Percentiles rank a stretch among this genome's conserved stretches.
Evolutionary conservation across 2,888 invertebrate genomes (phyloP).

Genomic region (Brachylomia viminalis): DNA sequence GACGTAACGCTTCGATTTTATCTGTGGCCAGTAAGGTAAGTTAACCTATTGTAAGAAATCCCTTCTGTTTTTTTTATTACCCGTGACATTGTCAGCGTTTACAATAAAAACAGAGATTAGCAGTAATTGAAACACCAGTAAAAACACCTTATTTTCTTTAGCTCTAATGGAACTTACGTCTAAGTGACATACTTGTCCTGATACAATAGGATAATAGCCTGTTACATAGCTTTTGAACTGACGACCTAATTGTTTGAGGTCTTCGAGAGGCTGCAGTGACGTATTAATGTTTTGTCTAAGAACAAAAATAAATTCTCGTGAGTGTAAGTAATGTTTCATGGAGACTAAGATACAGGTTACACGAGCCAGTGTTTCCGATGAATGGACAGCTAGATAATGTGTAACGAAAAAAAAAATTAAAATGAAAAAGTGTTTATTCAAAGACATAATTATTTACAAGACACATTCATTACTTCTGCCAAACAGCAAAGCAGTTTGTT

Average conservation of each 20-base stretch:
- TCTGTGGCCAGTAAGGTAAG: background rate
- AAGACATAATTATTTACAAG: no score
- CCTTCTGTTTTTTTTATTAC: background rate
- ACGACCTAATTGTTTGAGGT: background rate
- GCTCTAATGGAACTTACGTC: background rate
- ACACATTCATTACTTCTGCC: no score
- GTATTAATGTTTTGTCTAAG: slow-evolving; percentile 4
- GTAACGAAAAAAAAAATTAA: no score
- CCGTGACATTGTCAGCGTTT: background rate
- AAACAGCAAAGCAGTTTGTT: no score
- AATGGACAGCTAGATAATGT: background rate
- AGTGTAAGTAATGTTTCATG: background rate
- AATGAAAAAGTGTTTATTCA: no score
- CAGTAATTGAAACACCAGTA: background rate
- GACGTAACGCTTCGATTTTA: slow-evolving; percentile 6
- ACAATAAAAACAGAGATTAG: no score
- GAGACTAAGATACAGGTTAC: no score
- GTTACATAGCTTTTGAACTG: slow-evolving; percentile 16
- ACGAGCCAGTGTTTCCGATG: background rate
- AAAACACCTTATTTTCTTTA: background rate
- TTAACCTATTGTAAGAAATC: background rate
- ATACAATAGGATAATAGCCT: slow-evolving; percentile 2
- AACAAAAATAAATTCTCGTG: slow-evolving; percentile 9
- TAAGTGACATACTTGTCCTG: background rate
- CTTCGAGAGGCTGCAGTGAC: background rate